These are phyloP conservation scores for Carassius carassius DNA, from an alignment of 2,113 vertebrate genomes.

Conservation along the genomic window DNA sequence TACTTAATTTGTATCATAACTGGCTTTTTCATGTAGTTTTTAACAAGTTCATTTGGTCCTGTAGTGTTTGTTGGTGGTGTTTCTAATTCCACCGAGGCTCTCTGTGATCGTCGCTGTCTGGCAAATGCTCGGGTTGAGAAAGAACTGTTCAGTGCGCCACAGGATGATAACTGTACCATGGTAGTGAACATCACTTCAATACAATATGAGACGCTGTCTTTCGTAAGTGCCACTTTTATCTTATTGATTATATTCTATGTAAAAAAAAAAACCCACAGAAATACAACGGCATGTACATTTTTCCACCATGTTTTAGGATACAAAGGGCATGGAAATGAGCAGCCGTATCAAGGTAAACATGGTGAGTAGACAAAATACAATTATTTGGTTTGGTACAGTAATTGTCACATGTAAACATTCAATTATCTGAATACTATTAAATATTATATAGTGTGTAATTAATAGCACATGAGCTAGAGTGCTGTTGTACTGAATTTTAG, in stretches of 20 bases:
- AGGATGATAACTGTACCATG: conserved; percentile 59
- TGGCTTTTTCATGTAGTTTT: background rate
- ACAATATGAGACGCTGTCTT: conserved; percentile 67
- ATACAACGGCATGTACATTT: too few species aligned
- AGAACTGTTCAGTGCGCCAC: conserved; percentile 61
- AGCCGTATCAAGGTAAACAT: conserved; percentile 59
- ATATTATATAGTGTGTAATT: background rate
- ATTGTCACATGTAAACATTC: background rate
- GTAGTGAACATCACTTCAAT: conserved; percentile 57
- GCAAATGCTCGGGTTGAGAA: conserved; percentile 59
- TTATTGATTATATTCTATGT: background rate
- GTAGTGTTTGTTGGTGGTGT: background rate
- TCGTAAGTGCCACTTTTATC: conserved; percentile 63
- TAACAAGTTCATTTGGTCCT: background rate
- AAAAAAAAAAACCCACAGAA: background rate
- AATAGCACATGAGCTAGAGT: background rate
- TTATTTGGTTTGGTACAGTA: background rate
- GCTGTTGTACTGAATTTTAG: background rate
- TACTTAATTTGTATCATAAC: too few species aligned
- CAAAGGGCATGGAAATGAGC: conserved; percentile 62
- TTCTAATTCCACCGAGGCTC: conserved; percentile 19
- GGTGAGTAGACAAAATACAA: conserved; percentile 55
- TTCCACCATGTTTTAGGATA: conserved; percentile 60
- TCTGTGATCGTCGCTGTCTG: conserved; percentile 66
- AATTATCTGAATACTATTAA: background rate